A percentile compares a stretch with the other conserved stretches of the same genome.
Evolutionary conservation across 2,888 invertebrate genomes (phyloP).

Genomic region (Salticus scenicus): DNA sequence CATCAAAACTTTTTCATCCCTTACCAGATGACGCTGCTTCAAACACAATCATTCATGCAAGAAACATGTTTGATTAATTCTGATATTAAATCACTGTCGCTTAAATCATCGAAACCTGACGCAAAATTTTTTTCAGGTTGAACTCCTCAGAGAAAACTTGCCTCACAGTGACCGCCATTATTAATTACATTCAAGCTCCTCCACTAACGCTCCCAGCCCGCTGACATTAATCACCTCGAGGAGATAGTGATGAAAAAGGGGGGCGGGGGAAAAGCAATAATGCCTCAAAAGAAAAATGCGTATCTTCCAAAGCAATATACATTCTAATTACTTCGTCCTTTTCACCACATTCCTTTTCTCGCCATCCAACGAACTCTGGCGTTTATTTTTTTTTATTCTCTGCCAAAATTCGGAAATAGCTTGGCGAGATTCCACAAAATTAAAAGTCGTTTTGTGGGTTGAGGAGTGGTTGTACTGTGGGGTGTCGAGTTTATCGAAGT

Average conservation of each 20-base stretch:
- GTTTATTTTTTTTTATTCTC: background rate
- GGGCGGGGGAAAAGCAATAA: background rate
- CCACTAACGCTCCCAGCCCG: background rate
- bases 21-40: background rate
- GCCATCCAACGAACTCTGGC: background rate
- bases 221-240: slow-evolving; percentile 10
- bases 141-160: background rate
- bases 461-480: slow-evolving; percentile 12
- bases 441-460: slow-evolving; percentile 17
- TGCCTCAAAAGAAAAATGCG: background rate
- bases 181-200: background rate
- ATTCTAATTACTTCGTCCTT: slow-evolving; percentile 2
- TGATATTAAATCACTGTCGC: background rate
- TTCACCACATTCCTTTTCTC: background rate
- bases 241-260: slow-evolving; percentile 19
- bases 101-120: background rate
- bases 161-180: background rate
- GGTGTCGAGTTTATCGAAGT: slow-evolving; percentile 12
- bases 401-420: background rate
- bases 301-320: slow-evolving; percentile 11
- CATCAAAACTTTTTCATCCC: too few relatives aligned
- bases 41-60: background rate
- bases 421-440: slow-evolving; percentile 14
- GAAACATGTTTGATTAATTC: background rate
- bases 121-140: background rate